Conservation (phyloP, 2,797 vertebrate species). For the Hoplostethus atlanticus region DNA sequence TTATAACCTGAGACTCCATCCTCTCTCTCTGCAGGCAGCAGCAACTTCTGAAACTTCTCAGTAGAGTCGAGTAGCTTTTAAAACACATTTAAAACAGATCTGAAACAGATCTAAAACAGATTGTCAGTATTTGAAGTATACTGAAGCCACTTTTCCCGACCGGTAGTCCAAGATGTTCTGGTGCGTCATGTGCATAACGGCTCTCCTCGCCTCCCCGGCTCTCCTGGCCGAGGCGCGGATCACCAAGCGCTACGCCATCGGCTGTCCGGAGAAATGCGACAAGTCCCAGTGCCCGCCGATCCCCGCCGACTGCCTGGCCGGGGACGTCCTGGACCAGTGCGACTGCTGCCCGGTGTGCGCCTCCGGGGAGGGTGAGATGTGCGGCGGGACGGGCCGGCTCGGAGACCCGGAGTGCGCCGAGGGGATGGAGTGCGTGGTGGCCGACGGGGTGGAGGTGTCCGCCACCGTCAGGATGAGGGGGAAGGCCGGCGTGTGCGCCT, state of each 20-base stretch:
- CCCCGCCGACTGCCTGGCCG: constrained; percentile 84
- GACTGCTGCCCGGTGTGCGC: constrained; percentile 93
- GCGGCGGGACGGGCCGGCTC: constrained; percentile 80
- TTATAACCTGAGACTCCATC: constrained; percentile 66
- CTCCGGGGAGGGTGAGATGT: constrained; percentile 88
- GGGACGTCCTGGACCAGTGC: constrained; percentile 86
- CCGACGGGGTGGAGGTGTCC: constrained; percentile 82
- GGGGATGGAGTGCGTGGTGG: constrained; percentile 84
- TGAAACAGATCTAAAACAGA: too few species aligned
- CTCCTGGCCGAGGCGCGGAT: constrained; percentile 55
- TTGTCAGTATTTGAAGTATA: too few species aligned
- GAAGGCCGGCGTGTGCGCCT: constrained; percentile 86
- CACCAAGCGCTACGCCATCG: constrained; percentile 71
- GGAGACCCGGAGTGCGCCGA: constrained; percentile 85
- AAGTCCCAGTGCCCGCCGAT: constrained; percentile 83
- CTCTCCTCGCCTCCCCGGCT: constrained; percentile 40
- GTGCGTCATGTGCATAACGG: constrained; percentile 49
- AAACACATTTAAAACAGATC: too few species aligned
- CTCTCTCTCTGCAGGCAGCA: too few species aligned
- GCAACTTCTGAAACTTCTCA: too few species aligned
- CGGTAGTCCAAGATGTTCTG: constrained; percentile 55
- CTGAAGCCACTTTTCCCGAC: not conserved
- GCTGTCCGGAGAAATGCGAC: constrained; percentile 89
- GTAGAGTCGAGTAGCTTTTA: too few species aligned
- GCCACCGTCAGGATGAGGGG: constrained; percentile 87